phyloP scores from a whole-genome alignment of 2,888 invertebrate genomes.

The Yponomeuta plumbellus region DNA sequence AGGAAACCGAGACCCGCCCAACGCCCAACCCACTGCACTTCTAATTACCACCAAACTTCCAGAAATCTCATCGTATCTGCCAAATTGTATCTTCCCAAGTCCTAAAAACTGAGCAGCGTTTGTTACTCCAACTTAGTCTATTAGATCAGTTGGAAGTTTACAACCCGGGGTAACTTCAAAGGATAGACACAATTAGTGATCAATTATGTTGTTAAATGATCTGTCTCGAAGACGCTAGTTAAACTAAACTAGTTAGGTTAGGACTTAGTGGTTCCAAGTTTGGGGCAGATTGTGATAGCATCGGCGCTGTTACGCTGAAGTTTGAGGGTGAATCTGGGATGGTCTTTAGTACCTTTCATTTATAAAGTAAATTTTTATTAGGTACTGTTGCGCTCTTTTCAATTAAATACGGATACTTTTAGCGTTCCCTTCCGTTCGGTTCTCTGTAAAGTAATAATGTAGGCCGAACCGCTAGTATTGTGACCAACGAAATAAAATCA shows the following conservation, averaged over 20 bases:
- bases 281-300: background rate
- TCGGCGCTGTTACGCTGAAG: background rate
- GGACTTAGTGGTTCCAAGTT: background rate
- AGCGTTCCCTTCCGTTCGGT: too few species aligned
- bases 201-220: background rate
- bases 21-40: background rate
- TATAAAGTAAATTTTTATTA: too few species aligned
- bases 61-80: background rate
- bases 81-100: background rate
- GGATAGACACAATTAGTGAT: background rate
- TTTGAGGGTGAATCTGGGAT: background rate
- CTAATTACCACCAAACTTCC: background rate
- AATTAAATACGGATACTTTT: too few species aligned
- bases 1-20: background rate
- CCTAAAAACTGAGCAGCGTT: background rate
- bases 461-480: too few species aligned
- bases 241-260: background rate
- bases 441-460: too few species aligned
- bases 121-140: background rate
- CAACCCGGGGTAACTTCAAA: background rate
- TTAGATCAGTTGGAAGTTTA: background rate
- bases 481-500: too few species aligned
- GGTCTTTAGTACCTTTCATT: too few species aligned
- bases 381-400: too few species aligned
- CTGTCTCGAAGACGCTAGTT: background rate